A percentile compares a stretch with the other conserved stretches of the same genome.
Evolutionary conservation across 92 coral and sea anemone species (phyloP).

Genomic region (Phenganax marumi): DNA sequence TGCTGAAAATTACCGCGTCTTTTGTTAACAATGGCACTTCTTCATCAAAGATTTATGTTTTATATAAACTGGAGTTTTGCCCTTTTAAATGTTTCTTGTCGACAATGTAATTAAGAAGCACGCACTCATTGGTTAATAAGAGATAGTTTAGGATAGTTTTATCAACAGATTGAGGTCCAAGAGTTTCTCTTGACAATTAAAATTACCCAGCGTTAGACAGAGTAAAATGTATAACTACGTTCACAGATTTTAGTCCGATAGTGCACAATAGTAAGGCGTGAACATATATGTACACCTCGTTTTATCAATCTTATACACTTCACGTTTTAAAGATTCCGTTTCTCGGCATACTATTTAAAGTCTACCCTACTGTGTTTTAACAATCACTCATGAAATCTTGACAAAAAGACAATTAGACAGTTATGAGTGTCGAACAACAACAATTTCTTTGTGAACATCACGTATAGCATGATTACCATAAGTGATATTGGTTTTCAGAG

Average conservation of each 20-base stretch:
- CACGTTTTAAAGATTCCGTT: not conserved
- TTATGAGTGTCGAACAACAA: not conserved
- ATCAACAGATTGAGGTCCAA: not conserved
- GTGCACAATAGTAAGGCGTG: not conserved
- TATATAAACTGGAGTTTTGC: too few relatives aligned
- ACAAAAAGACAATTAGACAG: not conserved
- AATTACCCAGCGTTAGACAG: not conserved
- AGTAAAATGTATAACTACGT: not conserved
- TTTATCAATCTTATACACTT: not conserved
- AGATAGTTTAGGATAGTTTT: too few relatives aligned
- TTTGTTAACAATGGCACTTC: not conserved
- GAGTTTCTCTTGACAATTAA: not conserved
- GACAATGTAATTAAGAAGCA: too few relatives aligned
- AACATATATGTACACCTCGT: not conserved
- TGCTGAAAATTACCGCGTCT: too few relatives aligned
- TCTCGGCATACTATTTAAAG: not conserved
- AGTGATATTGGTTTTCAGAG: not conserved
- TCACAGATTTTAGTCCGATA: not conserved
- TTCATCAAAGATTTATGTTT: not conserved
- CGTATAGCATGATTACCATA: conserved; percentile 3
- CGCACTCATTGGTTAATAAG: too few relatives aligned
- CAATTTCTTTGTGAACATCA: not conserved
- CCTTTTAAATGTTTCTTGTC: too few relatives aligned
- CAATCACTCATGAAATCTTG: not conserved
- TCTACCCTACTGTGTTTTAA: not conserved